Evolutionary conservation across 2,888 invertebrate species (phyloP), one percentile per base, ranked within the genome.

Genomic region (Petrolisthes cinctipes): DNA sequence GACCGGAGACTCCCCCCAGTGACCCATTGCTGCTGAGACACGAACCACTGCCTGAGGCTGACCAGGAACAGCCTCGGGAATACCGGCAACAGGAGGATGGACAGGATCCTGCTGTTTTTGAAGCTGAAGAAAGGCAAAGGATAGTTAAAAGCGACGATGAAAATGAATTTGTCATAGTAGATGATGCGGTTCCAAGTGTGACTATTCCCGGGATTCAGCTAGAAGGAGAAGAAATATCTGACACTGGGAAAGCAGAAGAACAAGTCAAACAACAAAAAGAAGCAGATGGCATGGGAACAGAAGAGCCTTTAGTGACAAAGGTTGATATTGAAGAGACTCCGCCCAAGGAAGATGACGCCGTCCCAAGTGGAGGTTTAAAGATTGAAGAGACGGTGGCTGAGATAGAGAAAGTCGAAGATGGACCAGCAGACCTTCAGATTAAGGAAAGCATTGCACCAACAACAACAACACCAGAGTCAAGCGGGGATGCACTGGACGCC

Each of bases 141-240:
- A 82, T 81, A 9, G 75, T 73, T 3, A 86, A 76, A 9, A 80
- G 76, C 11, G 86, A 86, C 7, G 51, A 23, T 4, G 86, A 86
- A 37, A n/a, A 86, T 53, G 76, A 66, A 4, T 57, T 56, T 81
- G 76, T 73, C 1, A 53, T 82, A 14, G 86, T 82, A 17, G 86
- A 81, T 53, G 86, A 85, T 37, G 79, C 54, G 17, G 6, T 37
- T 4, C 5, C 5, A 57, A 56, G 57, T 4, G 56, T n/a, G 17
- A 7, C 9, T 5, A 17, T 37, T 9, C 5, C n/a, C 11, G 61
- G 23, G 20, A 23, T 14, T 7, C 5, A 66, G 20, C 17, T 68
- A 14, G 9, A 6, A 75, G 54, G 57, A 75, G 57, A 57, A 23
- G 79, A 61, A 23, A 1, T 56, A n/a, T 5, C 57, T 11, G 81